Percentiles rank a stretch among this genome's conserved stretches.
Conservation (phyloP, 2,797 vertebrate genomes). For the Ctenopoma multispine region DNA sequence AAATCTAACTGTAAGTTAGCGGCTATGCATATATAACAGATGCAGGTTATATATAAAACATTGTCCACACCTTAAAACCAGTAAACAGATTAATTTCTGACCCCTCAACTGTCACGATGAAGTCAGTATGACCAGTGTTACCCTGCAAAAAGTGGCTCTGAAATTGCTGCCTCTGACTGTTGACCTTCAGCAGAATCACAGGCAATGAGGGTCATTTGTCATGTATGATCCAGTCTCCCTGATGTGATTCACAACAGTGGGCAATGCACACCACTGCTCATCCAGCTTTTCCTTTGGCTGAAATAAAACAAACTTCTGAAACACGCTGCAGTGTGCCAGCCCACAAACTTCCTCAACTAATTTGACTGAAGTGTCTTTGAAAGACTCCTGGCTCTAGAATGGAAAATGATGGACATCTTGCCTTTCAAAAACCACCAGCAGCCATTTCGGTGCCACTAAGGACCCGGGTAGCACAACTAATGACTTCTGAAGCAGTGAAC, state of each 20-base stretch:
- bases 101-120: slow-evolving; percentile 13
- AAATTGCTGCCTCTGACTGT: slow-evolving; percentile 38
- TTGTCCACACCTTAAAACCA: neutral
- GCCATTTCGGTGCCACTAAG: slow-evolving; percentile 41
- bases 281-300: slow-evolving; percentile 54
- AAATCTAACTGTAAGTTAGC: neutral
- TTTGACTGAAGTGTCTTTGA: slow-evolving; percentile 43
- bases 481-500: slow-evolving; percentile 26
- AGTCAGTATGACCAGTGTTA: slow-evolving; percentile 9
- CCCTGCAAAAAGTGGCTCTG: slow-evolving; percentile 21
- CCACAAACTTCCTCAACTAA: slow-evolving; percentile 41
- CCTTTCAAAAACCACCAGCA: slow-evolving; percentile 22
- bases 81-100: slow-evolving; percentile 44
- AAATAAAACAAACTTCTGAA: slow-evolving; percentile 64
- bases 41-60: neutral
- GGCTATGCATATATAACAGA: neutral
- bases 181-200: slow-evolving; percentile 70
- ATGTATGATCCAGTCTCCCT: slow-evolving; percentile 34
- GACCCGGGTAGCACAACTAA: slow-evolving; percentile 17
- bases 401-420: slow-evolving; percentile 30
- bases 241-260: slow-evolving; percentile 50
- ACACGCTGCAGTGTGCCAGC: slow-evolving; percentile 22
- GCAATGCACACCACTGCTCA: slow-evolving; percentile 15
- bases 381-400: slow-evolving; percentile 30
- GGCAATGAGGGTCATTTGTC: slow-evolving; percentile 54